A percentile compares a stretch with the other conserved stretches of the same genome.
Evolutionary conservation across 2,113 vertebrate genomes (phyloP).

Genomic region (Zosterops borbonicus): DNA sequence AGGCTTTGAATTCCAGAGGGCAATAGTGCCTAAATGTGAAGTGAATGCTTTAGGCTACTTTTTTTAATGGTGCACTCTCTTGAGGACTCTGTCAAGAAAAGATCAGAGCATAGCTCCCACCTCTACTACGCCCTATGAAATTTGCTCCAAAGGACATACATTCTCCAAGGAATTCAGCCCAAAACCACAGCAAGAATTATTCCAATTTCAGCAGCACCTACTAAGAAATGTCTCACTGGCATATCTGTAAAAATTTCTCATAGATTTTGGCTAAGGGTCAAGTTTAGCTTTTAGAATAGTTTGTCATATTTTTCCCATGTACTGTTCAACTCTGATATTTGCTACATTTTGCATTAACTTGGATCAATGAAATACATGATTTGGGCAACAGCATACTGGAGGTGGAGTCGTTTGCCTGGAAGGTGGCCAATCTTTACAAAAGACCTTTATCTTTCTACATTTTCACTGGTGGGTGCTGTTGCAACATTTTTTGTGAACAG

Average conservation of each 20-base stretch:
- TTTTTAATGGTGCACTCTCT: not conserved
- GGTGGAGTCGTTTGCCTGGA: not conserved
- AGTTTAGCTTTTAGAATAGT: not conserved
- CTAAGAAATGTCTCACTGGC: not conserved
- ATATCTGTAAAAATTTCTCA: not conserved
- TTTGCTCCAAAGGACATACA: not conserved
- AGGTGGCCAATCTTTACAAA: not conserved
- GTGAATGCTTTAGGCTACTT: not conserved
- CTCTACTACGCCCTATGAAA: not conserved
- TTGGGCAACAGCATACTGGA: not conserved
- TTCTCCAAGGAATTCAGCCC: not conserved
- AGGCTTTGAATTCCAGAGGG: not conserved
- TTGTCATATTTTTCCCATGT: not conserved
- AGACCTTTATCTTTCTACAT: not conserved
- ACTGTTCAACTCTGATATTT: not conserved
- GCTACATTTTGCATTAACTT: not conserved
- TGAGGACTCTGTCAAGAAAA: not conserved
- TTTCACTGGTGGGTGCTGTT: not conserved
- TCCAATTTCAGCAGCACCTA: not conserved
- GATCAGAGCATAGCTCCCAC: not conserved
- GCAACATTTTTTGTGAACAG: not conserved
- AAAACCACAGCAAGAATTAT: not conserved
- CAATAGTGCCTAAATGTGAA: not conserved
- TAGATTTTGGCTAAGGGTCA: not conserved
- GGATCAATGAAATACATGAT: not conserved